phyloP scores from a whole-genome alignment of 2,888 invertebrate genomes.

The Drosophila meridionalis region DNA sequence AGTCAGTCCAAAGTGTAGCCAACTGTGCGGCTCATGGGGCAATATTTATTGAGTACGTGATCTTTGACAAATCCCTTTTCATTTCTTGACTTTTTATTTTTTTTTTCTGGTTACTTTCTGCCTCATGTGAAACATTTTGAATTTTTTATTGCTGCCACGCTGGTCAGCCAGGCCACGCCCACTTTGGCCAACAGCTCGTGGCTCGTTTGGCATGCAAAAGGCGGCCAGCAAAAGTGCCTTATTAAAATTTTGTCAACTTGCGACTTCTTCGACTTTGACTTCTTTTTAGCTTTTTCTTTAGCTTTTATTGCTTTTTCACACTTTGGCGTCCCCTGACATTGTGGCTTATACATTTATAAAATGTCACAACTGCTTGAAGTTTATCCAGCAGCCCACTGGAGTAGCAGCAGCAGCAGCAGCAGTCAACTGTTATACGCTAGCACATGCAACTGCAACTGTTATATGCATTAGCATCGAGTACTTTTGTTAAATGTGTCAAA shows the following conservation, averaged over 20 bases:
- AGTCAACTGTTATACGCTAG: not conserved
- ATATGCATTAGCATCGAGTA: conserved; percentile 7
- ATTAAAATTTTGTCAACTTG: conserved; percentile 80
- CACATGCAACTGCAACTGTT: not conserved
- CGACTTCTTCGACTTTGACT: conserved; percentile 41
- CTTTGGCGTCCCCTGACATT: conserved; percentile 60
- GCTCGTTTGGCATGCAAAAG: conserved; percentile 70
- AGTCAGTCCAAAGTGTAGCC: conserved; percentile 56
- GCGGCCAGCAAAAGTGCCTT: conserved; percentile 73
- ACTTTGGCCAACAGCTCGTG: not conserved
- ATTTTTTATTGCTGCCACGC: conserved; percentile 81
- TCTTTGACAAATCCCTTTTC: conserved; percentile 83
- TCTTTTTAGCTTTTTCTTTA: conserved; percentile 26
- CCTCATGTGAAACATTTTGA: conserved; percentile 85
- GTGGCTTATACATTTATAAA: conserved; percentile 64
- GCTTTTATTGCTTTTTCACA: conserved; percentile 67
- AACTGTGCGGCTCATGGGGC: conserved; percentile 81
- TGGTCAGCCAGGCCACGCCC: conserved; percentile 35
- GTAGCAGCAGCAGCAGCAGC: not conserved
- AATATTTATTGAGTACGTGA: conserved; percentile 86
- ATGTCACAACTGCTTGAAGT: conserved; percentile 23
- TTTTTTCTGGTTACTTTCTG: not conserved
- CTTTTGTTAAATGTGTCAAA: conserved; percentile 8
- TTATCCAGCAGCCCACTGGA: not conserved
- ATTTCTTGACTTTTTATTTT: not conserved